phyloP scores from a whole-genome alignment of 2,888 invertebrate genomes.

The Odontomyia ornata region DNA sequence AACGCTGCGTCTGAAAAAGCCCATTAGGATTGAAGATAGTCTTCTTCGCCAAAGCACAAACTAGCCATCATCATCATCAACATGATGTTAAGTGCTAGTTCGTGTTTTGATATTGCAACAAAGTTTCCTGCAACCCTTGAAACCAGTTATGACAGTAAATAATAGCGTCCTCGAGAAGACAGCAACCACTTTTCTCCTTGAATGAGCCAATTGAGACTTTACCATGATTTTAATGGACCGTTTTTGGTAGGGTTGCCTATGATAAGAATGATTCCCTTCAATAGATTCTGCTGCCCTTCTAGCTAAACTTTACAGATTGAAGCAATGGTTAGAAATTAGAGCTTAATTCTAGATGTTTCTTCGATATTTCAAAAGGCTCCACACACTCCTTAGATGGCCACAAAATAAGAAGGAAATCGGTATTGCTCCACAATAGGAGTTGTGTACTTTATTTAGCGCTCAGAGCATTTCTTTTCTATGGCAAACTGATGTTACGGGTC shows the following conservation, averaged over 20 bases:
- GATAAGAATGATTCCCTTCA: not conserved
- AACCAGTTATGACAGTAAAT: conserved; percentile 44
- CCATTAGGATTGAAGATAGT: conserved; percentile 41
- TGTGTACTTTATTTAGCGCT: conserved; percentile 9
- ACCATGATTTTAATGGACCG: not conserved
- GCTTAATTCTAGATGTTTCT: no score
- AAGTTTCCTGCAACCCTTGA: conserved; percentile 25
- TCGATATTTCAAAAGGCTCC: no score
- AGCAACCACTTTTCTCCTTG: conserved; percentile 19
- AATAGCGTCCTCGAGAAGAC: conserved; percentile 35
- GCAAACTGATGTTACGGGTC: conserved; percentile 49
- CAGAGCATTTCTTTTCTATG: conserved; percentile 19
- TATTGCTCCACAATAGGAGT: not conserved
- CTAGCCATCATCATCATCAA: conserved; percentile 20
- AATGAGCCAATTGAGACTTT: not conserved
- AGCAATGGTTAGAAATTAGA: no score
- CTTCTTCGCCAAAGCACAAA: conserved; percentile 10
- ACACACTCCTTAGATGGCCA: not conserved
- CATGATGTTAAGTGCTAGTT: conserved; percentile 36
- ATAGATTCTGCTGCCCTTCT: no score
- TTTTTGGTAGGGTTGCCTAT: not conserved
- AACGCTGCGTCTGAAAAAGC: no score
- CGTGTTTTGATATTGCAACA: conserved; percentile 40
- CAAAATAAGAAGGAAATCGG: not conserved
- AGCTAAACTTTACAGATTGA: no score